These are phyloP conservation scores for Fregata magnificens DNA, from an alignment of 2,113 vertebrate species.

Conservation along the genomic window DNA sequence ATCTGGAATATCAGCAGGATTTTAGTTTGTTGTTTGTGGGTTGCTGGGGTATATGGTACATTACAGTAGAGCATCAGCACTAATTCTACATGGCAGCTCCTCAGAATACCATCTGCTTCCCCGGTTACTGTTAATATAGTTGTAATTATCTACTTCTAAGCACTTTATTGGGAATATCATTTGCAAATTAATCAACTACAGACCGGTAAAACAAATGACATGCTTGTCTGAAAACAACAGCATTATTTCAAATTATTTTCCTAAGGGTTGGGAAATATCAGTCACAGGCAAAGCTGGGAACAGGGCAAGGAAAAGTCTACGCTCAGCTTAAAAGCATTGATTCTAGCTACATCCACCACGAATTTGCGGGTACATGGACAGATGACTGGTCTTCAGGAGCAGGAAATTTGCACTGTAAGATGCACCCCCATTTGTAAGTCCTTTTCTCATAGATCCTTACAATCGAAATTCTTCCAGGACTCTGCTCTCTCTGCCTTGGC, in stretches of 20 bases:
- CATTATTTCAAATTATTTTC: constrained; percentile 74
- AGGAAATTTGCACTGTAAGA: neutral
- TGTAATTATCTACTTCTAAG: constrained; percentile 99
- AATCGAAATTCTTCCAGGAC: neutral
- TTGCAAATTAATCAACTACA: constrained; percentile 94
- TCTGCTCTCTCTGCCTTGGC: neutral
- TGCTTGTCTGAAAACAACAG: constrained; percentile 78
- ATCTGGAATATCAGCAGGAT: constrained; percentile 85
- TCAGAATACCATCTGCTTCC: constrained; percentile 97
- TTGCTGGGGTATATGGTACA: constrained; percentile 81
- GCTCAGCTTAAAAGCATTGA: neutral
- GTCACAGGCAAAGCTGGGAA: constrained; percentile 18
- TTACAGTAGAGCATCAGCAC: constrained; percentile 91
- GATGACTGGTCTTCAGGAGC: neutral
- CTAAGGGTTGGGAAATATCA: constrained; percentile 53
- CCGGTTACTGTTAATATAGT: constrained; percentile 98
- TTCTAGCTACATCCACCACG: neutral
- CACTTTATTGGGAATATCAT: constrained; percentile 98
- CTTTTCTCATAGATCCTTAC: neutral
- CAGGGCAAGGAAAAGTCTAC: neutral
- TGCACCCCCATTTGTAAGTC: neutral
- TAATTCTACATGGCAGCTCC: constrained; percentile 97
- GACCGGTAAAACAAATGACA: constrained; percentile 87
- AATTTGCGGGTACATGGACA: neutral
- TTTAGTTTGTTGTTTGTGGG: constrained; percentile 75